Conservation (phyloP, 2,888 invertebrate genomes). For the Psylliodes chrysocephalus region DNA sequence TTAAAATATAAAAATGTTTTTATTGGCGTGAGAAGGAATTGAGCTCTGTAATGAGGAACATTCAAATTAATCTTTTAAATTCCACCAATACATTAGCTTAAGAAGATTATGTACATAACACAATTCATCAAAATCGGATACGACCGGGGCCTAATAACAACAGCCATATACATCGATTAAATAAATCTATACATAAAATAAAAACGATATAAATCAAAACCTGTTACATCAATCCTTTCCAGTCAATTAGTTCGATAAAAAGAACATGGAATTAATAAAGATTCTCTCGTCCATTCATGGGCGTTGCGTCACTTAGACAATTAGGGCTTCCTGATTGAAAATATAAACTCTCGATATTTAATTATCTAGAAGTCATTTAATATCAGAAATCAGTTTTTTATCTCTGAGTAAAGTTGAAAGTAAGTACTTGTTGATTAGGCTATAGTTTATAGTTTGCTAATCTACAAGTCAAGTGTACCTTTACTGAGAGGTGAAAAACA, state of each 20-base stretch:
- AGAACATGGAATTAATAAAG: conserved; percentile 32
- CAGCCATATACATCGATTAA: conserved; percentile 13
- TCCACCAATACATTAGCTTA: not conserved
- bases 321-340: too few relatives aligned
- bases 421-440: too few relatives aligned
- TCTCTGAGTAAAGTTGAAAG: too few relatives aligned
- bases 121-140: conserved; percentile 11
- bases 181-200: conserved; percentile 25
- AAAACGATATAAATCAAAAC: conserved; percentile 29
- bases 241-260: conserved; percentile 34
- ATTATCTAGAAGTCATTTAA: too few relatives aligned
- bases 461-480: too few relatives aligned
- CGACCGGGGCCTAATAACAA: conserved; percentile 12
- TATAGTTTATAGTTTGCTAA: too few relatives aligned
- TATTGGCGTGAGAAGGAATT: too few relatives aligned
- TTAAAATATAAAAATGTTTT: too few relatives aligned
- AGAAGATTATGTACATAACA: not conserved
- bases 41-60: not conserved
- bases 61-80: not conserved
- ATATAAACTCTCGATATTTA: too few relatives aligned
- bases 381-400: too few relatives aligned
- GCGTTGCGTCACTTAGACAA: not conserved
- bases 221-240: conserved; percentile 34
- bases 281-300: conserved; percentile 13
- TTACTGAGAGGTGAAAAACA: too few relatives aligned